Evolutionary conservation across 2,797 vertebrate genomes (phyloP), one percentile per base, ranked within the genome.

Genomic region (Ciconia nigra): DNA sequence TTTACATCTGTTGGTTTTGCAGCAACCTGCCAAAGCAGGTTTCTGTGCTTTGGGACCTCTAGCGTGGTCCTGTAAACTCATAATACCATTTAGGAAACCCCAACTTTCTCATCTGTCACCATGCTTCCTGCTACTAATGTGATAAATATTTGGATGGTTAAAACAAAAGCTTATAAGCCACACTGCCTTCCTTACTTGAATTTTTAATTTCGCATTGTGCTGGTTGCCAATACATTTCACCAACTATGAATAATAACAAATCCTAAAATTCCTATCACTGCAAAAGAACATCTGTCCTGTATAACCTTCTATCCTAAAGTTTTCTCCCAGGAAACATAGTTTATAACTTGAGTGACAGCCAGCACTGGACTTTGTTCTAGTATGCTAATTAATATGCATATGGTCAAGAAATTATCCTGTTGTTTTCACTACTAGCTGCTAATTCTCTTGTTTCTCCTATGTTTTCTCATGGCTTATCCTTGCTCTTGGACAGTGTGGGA

Each of bases 341-440:
- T 80, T 33, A 15, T 28, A 72, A 79, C 54, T 89, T 93, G 70
- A 94, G 51, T 86, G 65, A 9, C 54, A 46, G 46, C 14, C 51
- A 82, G 31, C 47, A 26, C 57, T 89, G 29, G n/a, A n/a, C 35
- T 58, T 63, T 54, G 52, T 92, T 93, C n/a, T 69, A 46, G 58
- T 73, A 47, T 24, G 17, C 39, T 91, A 82, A 72, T 93, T 66
- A 71, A 44, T 67, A 19, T 89, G 79, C 33, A 15, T 25, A 22
- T 19, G 4, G 58, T 86, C 24, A 61, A 39, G 76, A 73, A 54
- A 79, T 49, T 79, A 46, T 73, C 39, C 47, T 90, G 55, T 73
- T 91, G 52, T 80, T 97, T 95, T 95, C 44, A 35, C 51, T 67
- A 35, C n/a, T 73, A 86, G 49, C 57, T 91, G 39, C 83, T 88